Base-by-base conservation (phyloP, 2,888 invertebrate species). In the Eristalinus sepulchralis region DNA sequence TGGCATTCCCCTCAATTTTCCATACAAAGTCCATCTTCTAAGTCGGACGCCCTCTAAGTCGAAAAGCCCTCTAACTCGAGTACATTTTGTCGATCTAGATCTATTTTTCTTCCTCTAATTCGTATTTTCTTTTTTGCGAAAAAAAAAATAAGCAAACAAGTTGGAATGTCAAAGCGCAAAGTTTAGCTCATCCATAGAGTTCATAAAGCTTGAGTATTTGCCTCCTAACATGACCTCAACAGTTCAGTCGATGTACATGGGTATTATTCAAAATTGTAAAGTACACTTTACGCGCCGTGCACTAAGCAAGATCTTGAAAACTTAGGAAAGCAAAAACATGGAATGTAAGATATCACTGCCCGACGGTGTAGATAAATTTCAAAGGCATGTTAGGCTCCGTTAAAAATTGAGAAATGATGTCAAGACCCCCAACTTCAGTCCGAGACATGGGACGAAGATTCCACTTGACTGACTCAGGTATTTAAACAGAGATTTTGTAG, bases 211-310 rank as follows among this genome's bases (percentile, higher is more conserved):
- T 57, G 66, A 79, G 47, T 67, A 72, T 64, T 72, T 72, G n/a
- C 60, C 34, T n/a, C 64, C 66, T 6, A 66, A 80, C 62, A 67
- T 73, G 62, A 55, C 53, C 36, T 72, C 67, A 39, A 60, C 47
- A 68, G 47, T 62, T 67, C 33, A 67, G 55, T 67, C 76, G 31
- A 75, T 75, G 73, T 63, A 75, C 57, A 64, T 75, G 55, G 64
- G 64, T 34, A 55, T 64, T 33, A 57, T 64, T 9, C 33, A 59
- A 39, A 77, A 68, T 77, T 57, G 47, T 3, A 77, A 77, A 67
- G 31, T 59, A 11, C 39, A 33, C 31, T 53, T 47, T n/a, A 62
- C 53, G 24, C 53, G 72, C 27, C 33, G 63, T 36, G 10, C 31
- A 31, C 63, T 72, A 17, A 62, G 0, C 31, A 62, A 63, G 10